Evolutionary conservation across 2,113 vertebrate genomes (phyloP).

Genomic region (Mobula birostris): DNA sequence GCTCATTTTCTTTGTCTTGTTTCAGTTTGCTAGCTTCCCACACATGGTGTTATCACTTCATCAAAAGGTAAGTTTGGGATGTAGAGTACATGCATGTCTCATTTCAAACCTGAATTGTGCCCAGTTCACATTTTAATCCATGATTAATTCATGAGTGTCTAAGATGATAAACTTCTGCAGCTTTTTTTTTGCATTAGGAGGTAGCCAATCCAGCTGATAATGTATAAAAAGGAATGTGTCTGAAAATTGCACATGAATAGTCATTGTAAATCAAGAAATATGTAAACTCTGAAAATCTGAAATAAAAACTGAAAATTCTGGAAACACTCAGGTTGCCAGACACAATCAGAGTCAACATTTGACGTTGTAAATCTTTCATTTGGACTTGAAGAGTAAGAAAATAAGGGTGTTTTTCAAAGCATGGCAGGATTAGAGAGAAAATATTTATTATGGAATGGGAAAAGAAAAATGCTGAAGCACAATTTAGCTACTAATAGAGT

Average conservation of each 20-base stretch:
- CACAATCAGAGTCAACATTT: too few species aligned
- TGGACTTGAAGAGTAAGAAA: background rate
- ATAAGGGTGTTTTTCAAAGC: background rate
- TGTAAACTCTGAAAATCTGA: too few species aligned
- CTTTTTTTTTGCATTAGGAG: background rate
- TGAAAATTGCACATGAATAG: background rate
- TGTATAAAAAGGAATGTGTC: background rate
- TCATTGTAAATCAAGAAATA: too few species aligned
- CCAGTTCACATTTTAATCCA: background rate
- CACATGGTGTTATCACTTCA: slow-evolving; percentile 98
- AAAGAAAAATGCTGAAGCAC: background rate
- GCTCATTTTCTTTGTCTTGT: slow-evolving; percentile 99
- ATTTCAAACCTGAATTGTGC: background rate
- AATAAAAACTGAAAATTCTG: background rate
- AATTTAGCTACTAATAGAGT: background rate
- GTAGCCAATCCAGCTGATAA: background rate
- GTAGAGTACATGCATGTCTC: background rate
- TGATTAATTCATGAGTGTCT: background rate
- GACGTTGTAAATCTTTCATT: too few species aligned
- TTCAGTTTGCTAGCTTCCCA: slow-evolving; percentile 98
- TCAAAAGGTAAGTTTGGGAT: slow-evolving; percentile 79
- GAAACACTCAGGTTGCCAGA: background rate
- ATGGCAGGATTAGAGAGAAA: background rate
- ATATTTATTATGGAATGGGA: background rate
- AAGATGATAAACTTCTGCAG: background rate